These are phyloP conservation scores for Drosophila hydei DNA, from an alignment of 1,140 invertebrate species.

Conservation along the genomic window DNA sequence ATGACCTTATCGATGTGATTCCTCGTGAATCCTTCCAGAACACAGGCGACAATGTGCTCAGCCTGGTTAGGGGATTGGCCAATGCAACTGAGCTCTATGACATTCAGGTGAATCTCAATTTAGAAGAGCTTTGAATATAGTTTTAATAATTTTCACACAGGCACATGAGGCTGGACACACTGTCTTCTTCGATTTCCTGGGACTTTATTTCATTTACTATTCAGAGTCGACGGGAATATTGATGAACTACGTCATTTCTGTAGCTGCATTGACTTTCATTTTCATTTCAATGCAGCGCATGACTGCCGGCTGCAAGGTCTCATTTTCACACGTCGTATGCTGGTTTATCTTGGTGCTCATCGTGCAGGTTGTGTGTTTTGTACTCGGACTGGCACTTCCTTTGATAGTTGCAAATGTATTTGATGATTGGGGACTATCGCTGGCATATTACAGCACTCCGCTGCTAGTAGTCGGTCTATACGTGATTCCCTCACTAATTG, in stretches of 20 bases:
- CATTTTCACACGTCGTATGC: slow-evolving; percentile 27
- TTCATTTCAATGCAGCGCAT: slow-evolving; percentile 79
- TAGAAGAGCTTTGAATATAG: no score
- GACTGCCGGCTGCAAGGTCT: slow-evolving; percentile 29
- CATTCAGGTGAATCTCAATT: slow-evolving; percentile 33
- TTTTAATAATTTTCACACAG: slow-evolving; percentile 25
- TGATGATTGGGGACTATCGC: slow-evolving; percentile 83
- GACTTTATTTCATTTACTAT: slow-evolving; percentile 88
- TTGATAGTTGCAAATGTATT: slow-evolving; percentile 84
- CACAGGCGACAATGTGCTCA: slow-evolving; percentile 91
- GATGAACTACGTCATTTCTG: slow-evolving; percentile 86
- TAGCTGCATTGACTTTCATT: slow-evolving; percentile 76
- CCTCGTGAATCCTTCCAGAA: slow-evolving; percentile 91
- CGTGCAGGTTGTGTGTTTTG: slow-evolving; percentile 60
- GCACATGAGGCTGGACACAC: slow-evolving; percentile 84
- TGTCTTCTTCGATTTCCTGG: slow-evolving; percentile 92
- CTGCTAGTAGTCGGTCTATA: slow-evolving; percentile 87
- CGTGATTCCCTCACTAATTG: slow-evolving; percentile 51
- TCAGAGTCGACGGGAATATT: slow-evolving; percentile 85
- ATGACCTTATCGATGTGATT: slow-evolving; percentile 90
- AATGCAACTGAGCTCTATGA: slow-evolving; percentile 86
- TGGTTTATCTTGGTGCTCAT: slow-evolving; percentile 51
- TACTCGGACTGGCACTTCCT: slow-evolving; percentile 84
- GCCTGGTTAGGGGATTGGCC: slow-evolving; percentile 87
- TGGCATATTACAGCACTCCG: slow-evolving; percentile 88